These are phyloP conservation scores for Xiphophorus birchmanni DNA, from an alignment of 2,797 vertebrate species.

Conservation along the genomic window DNA sequence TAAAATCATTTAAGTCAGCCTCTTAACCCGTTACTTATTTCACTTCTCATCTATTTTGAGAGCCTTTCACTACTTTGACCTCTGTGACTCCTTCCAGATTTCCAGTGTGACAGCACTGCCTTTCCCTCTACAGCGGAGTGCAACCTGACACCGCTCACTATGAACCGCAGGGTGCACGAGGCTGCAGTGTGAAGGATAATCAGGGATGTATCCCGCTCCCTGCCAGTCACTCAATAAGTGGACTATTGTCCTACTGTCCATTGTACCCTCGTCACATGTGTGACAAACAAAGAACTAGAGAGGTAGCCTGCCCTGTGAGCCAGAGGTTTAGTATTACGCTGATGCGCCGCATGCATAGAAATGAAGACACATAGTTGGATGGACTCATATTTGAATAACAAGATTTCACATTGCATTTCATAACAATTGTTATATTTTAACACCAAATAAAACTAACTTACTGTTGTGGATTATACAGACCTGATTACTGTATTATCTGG, in stretches of 20 bases:
- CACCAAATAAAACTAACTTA: background rate
- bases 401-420: constrained; percentile 18
- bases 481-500: background rate
- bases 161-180: constrained; percentile 47
- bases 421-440: background rate
- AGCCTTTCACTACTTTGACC: constrained; percentile 41
- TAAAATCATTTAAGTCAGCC: background rate
- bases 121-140: constrained; percentile 45
- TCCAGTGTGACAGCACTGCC: constrained; percentile 8
- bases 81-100: constrained; percentile 46
- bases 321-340: constrained; percentile 64
- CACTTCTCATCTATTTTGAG: constrained; percentile 1
- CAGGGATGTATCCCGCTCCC: constrained; percentile 66
- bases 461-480: background rate
- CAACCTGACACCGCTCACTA: constrained; percentile 61
- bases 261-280: constrained; percentile 73
- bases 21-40: background rate
- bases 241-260: constrained; percentile 66
- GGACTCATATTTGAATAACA: constrained; percentile 51
- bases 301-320: constrained; percentile 58
- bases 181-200: constrained; percentile 65
- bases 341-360: constrained; percentile 62
- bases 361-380: constrained; percentile 37
- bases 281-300: constrained; percentile 65
- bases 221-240: constrained; percentile 75